Evolutionary conservation across 2,113 vertebrate genomes (phyloP), one percentile per base, ranked within the genome.

Genomic region (Pelvicachromis taeniatus): DNA sequence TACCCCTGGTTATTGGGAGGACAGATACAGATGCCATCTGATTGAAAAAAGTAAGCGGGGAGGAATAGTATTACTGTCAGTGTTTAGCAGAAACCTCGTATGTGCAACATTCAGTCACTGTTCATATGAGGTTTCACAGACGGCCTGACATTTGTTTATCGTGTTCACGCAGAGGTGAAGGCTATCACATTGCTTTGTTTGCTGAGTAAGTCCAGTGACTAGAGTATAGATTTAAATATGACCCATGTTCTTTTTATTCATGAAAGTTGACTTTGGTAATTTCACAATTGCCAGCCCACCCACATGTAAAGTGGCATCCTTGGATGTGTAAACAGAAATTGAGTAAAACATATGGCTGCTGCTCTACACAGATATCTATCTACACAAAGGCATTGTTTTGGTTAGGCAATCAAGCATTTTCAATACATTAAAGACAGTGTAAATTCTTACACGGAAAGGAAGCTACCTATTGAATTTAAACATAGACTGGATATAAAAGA

Each of bases 1-100:
- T 85, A 78, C 80, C 68, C 59, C 54, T 16, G 38, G 80, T 88
- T 83, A 80, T 54, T 42, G 61, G 21, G 68, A 87, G 29, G 77
- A 88, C 52, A 26, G 81, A 87, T 80, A 86, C 84, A 82, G 82
- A 86, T 82, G 73, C 81, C 54, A 75, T 82, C 55, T 83, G 88
- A 90, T 80, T 85, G 52, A 85, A 88, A 84, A 87, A 31, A 85
- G n/a, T 38, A 84, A 48, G 40, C 79, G 31, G 61, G 81, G 63
- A 80, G 79, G 56, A 81, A 85, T 59, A 61, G 48, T n/a, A 86
- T 78, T 79, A 63, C 45, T 45, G 45, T 35, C 31, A 31, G 19
- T 85, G 58, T 78, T 81, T 59, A 68, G 61, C 52, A 86, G 53
- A 85, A 90, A 81, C 45, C 59, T 19, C 10, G 10, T 14, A 38